These are phyloP conservation scores for Ganaspis brasiliensis DNA, from an alignment of 2,888 invertebrate species.

Conservation along the genomic window DNA sequence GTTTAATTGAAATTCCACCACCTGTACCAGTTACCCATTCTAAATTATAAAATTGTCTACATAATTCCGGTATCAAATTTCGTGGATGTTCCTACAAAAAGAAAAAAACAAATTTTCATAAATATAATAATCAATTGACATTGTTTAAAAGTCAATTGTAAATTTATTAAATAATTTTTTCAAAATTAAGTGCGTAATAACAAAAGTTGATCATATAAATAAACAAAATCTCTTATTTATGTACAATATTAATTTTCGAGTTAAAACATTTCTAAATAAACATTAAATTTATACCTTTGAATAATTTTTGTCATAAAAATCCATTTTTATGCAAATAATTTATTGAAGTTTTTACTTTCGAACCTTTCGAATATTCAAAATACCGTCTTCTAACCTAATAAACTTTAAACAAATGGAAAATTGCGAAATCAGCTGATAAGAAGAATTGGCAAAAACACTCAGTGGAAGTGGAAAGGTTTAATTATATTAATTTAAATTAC, in stretches of 20 bases:
- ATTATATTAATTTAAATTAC: too few relatives aligned
- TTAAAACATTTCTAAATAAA: too few relatives aligned
- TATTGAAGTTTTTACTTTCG: too few relatives aligned
- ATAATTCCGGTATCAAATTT: conserved; percentile 93
- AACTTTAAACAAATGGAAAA: not conserved
- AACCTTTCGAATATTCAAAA: not conserved
- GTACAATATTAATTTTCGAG: too few relatives aligned
- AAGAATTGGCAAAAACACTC: not conserved
- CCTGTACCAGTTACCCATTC: conserved; percentile 99
- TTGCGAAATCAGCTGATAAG: conserved; percentile 3
- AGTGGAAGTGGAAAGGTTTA: too few relatives aligned
- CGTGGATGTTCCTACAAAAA: conserved; percentile 87
- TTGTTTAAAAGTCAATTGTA: too few relatives aligned
- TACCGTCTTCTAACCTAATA: not conserved
- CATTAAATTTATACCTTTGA: not conserved
- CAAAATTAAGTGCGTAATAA: too few relatives aligned
- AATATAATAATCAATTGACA: not conserved
- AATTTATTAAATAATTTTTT: too few relatives aligned
- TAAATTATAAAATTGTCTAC: conserved; percentile 93
- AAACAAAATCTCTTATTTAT: too few relatives aligned
- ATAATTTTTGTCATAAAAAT: conserved; percentile 24
- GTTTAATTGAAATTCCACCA: conserved; percentile 95
- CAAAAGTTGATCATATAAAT: too few relatives aligned
- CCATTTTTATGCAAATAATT: not conserved
- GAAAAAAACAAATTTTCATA: not conserved